phyloP scores from a whole-genome alignment of 2,797 vertebrate genomes.

The Passerculus sandwichensis region DNA sequence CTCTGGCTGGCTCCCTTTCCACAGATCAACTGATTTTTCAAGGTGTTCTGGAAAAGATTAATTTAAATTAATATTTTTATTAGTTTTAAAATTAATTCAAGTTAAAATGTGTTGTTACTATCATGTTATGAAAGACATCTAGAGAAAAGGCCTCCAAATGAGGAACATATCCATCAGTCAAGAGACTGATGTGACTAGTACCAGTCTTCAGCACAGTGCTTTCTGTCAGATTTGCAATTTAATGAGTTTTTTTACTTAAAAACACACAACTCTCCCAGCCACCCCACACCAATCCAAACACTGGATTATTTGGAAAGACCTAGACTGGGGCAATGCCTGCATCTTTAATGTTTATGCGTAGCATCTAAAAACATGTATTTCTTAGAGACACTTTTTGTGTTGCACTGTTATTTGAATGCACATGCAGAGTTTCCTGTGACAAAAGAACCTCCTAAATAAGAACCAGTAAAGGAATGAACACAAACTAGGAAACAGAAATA shows the following conservation, averaged over 20 bases:
- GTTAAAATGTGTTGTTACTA: neutral
- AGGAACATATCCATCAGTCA: neutral
- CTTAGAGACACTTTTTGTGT: neutral
- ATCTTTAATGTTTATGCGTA: neutral
- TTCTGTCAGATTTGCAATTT: neutral
- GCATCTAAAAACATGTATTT: neutral
- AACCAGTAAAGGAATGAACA: neutral
- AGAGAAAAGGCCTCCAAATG: neutral
- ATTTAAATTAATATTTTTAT: neutral
- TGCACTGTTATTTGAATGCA: neutral
- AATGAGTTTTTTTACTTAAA: neutral
- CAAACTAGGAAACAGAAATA: neutral
- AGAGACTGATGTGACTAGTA: neutral
- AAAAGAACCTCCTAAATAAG: neutral
- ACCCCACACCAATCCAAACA: neutral
- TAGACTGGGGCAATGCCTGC: neutral
- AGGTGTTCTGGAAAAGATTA: neutral
- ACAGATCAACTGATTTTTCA: neutral
- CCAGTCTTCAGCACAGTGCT: neutral
- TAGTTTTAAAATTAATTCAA: neutral
- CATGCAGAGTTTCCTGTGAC: neutral
- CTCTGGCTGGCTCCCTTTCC: neutral
- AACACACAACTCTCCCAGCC: neutral
- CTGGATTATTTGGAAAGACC: neutral
- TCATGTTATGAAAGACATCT: neutral